phyloP scores from a whole-genome alignment of 1,140 invertebrate species.

The Ganaspis sp. region DNA sequence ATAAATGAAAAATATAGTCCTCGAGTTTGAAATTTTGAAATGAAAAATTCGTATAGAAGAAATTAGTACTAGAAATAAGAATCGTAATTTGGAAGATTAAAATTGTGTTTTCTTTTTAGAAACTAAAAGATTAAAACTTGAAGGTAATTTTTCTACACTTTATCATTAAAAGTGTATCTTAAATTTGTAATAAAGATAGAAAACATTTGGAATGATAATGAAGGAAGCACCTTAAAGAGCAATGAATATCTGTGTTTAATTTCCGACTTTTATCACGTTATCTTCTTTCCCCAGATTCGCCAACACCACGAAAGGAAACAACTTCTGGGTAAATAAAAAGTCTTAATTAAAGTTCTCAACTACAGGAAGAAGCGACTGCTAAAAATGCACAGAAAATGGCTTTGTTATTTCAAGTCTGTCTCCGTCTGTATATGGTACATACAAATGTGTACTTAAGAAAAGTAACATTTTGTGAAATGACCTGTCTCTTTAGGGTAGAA shows the following conservation, averaged over 20 bases:
- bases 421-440: neutral
- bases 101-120: too few relatives aligned
- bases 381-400: constrained; percentile 2
- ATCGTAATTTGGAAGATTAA: too few relatives aligned
- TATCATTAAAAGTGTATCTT: too few relatives aligned
- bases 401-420: neutral
- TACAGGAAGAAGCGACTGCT: neutral
- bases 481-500: constrained; percentile 9
- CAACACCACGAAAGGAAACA: neutral
- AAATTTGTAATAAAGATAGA: neutral
- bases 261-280: constrained; percentile 34
- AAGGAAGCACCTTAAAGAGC: neutral
- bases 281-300: constrained; percentile 2
- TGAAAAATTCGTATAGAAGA: too few relatives aligned
- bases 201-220: neutral
- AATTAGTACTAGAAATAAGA: too few relatives aligned
- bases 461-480: neutral
- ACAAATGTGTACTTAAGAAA: constrained; percentile 6
- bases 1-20: too few relatives aligned
- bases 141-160: too few relatives aligned
- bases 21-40: too few relatives aligned
- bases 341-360: neutral
- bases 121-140: too few relatives aligned
- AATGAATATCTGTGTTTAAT: constrained; percentile 50
- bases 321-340: neutral